Base-by-base conservation (phyloP, 2,797 vertebrate genomes). In the Antrozous pallidus region DNA sequence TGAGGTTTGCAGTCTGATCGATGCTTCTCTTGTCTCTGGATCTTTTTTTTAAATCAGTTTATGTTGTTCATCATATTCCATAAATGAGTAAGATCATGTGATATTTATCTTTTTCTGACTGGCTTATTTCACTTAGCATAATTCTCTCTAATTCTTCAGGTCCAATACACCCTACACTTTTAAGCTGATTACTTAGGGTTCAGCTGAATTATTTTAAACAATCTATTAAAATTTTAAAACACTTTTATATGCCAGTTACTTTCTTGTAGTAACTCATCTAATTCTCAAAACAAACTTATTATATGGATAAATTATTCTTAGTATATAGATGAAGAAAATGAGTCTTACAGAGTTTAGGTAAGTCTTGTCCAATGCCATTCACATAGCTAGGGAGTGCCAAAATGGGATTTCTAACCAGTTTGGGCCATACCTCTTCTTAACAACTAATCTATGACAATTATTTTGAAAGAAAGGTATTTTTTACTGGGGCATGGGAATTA, bases 131-230 rank as follows among this genome's bases (percentile, higher is more conserved):
- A 22, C 20, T 54, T 54, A 24, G 51, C 51, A 54, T 54, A 54
- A 54, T 54, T 20, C 20, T 54, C 51, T 54, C 51, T 8, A 54
- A 20, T 54, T 54, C 51, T 54, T 20, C 51, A 54, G 51, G 18
- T 54, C 51, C 51, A 54, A 54, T 88, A 36, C 17, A 58, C 3
- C 2, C 4, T 54, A 18, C 63, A 67, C 2, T 93, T 89, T 92
- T 13, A 91, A 80, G 6, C 17, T 90, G 31, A 22, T 71, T 40
- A 85, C 58, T 42, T 58, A 74, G 1, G 0, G 13, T 45, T 84
- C 33, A 91, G 36, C 9, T 90, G 67, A 75, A 88, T 75, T 75
- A 84, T 65, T 93, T 88, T 91, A 94, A 94, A 47, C 4, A 94
- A 47, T 20, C 3, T 88, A 90, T 78, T 90, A 40, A 74, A 51